Evolutionary conservation across 2,888 invertebrate species (phyloP).

Genomic region (Heteromyza rotundicornis): DNA sequence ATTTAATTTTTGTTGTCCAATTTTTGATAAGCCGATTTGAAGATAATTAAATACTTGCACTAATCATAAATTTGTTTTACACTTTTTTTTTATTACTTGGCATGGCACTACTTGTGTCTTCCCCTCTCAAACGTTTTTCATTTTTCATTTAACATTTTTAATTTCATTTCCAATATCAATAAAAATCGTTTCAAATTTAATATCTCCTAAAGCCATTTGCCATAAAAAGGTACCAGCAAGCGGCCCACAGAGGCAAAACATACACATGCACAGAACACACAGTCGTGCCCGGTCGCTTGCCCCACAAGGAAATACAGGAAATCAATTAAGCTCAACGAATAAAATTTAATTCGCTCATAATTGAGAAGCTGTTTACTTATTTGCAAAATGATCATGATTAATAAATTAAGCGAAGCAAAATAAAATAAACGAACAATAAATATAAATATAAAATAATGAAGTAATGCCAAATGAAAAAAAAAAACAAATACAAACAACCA

Average conservation of each 20-base stretch:
- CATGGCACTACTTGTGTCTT: background rate
- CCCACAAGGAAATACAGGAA: conserved; percentile 44
- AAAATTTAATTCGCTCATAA: background rate
- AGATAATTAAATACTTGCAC: too few species aligned
- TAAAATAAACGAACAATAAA: background rate
- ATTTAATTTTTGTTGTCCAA: too few species aligned
- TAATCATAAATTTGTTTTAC: too few species aligned
- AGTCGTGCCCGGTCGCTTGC: background rate
- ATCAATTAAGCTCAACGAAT: conserved; percentile 27
- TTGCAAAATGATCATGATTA: background rate
- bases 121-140: background rate
- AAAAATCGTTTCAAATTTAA: too few species aligned
- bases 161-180: too few species aligned
- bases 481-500: background rate
- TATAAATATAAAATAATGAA: background rate
- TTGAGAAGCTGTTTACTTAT: background rate
- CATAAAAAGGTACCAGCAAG: background rate
- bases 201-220: too few species aligned
- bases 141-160: too few species aligned
- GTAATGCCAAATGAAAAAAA: too few species aligned
- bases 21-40: too few species aligned
- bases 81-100: too few species aligned
- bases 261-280: background rate
- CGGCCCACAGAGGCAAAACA: background rate
- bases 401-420: background rate